Evolutionary conservation across 1,140 invertebrate genomes (phyloP).

Genomic region (Bicyclus anynana): DNA sequence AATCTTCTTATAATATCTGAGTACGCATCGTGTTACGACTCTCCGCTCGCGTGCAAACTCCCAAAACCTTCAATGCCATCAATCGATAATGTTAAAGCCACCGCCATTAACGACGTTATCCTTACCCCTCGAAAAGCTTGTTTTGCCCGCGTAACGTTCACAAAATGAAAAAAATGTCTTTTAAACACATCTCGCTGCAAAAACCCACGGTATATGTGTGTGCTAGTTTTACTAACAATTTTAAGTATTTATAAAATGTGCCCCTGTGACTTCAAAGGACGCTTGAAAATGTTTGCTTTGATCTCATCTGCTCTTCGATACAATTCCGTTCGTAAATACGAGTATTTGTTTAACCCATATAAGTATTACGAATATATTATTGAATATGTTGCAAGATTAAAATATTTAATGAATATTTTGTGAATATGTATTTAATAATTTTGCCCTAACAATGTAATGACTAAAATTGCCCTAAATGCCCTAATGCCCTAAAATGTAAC

Average conservation of each 20-base stretch:
- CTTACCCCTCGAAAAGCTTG: slow-evolving; percentile 18
- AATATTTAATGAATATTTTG: neutral
- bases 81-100: slow-evolving; percentile 53
- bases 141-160: neutral
- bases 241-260: slow-evolving; percentile 32
- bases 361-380: neutral
- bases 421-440: neutral
- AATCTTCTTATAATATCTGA: slow-evolving; percentile 58
- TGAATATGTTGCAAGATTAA: neutral
- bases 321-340: slow-evolving; percentile 10
- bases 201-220: slow-evolving; percentile 1
- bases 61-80: slow-evolving; percentile 45
- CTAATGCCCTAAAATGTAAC: no score
- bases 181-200: slow-evolving; percentile 4
- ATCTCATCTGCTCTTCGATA: slow-evolving; percentile 25
- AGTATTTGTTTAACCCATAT: slow-evolving; percentile 8
- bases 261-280: slow-evolving; percentile 31
- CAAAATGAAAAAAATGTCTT: slow-evolving; percentile 14
- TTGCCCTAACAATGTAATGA: no score
- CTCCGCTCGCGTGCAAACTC: slow-evolving; percentile 55
- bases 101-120: slow-evolving; percentile 50
- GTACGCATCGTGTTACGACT: slow-evolving; percentile 49
- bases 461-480: no score
- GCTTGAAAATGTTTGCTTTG: slow-evolving; percentile 36
- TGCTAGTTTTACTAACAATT: slow-evolving; percentile 22